phyloP scores from a whole-genome alignment of 1,140 invertebrate species.

The Drosophila neocordata region DNA sequence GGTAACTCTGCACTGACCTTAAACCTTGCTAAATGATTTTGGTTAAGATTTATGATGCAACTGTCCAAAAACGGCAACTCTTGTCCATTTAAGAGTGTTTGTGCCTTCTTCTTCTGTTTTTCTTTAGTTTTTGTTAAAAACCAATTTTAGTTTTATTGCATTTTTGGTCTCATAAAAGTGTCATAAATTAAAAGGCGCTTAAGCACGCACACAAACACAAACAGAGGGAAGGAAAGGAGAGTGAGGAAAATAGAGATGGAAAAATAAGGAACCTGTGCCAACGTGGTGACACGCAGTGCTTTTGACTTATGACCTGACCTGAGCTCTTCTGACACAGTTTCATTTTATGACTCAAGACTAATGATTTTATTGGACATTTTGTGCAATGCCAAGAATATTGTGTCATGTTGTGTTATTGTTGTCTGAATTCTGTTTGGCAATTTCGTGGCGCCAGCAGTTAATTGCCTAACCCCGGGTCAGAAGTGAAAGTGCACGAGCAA shows the following conservation, averaged over 20 bases:
- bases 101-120: slow-evolving; percentile 41
- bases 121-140: slow-evolving; percentile 20
- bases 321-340: slow-evolving; percentile 27
- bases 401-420: slow-evolving; percentile 77
- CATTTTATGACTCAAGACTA: slow-evolving; percentile 38
- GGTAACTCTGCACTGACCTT: slow-evolving; percentile 41
- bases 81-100: slow-evolving; percentile 45
- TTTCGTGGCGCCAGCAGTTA: slow-evolving; percentile 72
- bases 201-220: slow-evolving; percentile 36
- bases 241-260: neutral
- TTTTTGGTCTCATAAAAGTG: slow-evolving; percentile 75
- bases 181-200: slow-evolving; percentile 79
- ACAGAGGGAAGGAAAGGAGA: neutral
- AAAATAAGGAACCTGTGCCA: slow-evolving; percentile 72
- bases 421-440: slow-evolving; percentile 43
- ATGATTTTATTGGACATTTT: slow-evolving; percentile 71
- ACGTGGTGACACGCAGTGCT: slow-evolving; percentile 73
- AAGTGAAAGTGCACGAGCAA: slow-evolving; percentile 33
- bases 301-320: slow-evolving; percentile 46
- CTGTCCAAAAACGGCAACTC: slow-evolving; percentile 49
- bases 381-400: slow-evolving; percentile 67
- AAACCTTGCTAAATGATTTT: slow-evolving; percentile 48
- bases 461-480: slow-evolving; percentile 59
- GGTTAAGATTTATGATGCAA: slow-evolving; percentile 74
- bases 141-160: slow-evolving; percentile 68